phyloP scores from a whole-genome alignment of 2,888 invertebrate species.

The Eubasilissa splendida region DNA sequence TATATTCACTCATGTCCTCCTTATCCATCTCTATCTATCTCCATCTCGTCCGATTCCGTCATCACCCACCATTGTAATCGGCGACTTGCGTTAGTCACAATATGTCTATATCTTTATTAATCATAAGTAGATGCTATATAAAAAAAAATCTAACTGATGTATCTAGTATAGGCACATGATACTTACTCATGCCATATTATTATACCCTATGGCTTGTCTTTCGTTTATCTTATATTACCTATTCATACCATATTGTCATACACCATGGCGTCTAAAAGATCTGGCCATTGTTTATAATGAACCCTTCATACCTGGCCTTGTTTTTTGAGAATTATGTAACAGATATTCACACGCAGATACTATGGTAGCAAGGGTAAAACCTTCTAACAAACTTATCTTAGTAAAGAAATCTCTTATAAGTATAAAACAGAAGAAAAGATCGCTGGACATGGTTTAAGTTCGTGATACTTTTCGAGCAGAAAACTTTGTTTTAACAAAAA shows the following conservation, averaged over 20 bases:
- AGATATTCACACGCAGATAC: conserved; percentile 7
- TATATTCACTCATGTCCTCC: no score
- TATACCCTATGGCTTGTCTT: no score
- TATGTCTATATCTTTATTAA: no score
- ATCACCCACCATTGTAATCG: no score
- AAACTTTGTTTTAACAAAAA: conserved; percentile 27
- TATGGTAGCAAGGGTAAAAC: conserved; percentile 33
- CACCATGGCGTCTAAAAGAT: conserved; percentile 34
- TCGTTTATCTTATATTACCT: not conserved
- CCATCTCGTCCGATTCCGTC: no score
- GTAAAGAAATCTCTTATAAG: conserved; percentile 43
- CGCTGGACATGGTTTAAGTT: conserved; percentile 19
- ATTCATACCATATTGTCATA: not conserved
- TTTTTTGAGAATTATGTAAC: conserved; percentile 3
- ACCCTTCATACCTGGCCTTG: conserved; percentile 12
- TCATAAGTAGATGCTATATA: no score
- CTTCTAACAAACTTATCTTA: conserved; percentile 26
- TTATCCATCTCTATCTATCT: no score
- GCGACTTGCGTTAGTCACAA: no score
- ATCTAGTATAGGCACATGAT: no score
- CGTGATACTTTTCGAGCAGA: conserved; percentile 4
- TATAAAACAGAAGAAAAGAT: conserved; percentile 47
- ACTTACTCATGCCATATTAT: no score
- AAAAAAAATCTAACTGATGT: no score
- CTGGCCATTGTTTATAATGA: conserved; percentile 34